phyloP scores from a whole-genome alignment of 2,113 vertebrate genomes.

The Calidris pygmaea region DNA sequence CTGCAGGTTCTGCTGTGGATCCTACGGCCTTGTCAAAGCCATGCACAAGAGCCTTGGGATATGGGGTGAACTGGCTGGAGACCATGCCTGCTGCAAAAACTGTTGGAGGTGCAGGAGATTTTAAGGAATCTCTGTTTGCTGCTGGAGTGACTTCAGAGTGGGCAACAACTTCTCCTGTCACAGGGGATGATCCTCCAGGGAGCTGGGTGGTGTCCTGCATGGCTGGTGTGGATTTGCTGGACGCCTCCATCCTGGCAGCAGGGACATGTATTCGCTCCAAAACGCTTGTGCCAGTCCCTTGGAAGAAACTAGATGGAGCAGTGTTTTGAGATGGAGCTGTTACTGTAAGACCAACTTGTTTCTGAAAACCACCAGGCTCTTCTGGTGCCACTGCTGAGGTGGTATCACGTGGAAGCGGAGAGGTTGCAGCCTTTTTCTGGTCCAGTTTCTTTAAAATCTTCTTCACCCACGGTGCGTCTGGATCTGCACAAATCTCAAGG shows the following conservation, averaged over 20 bases:
- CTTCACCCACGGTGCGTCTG: background rate
- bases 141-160: background rate
- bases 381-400: background rate
- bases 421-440: background rate
- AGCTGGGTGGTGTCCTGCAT: background rate
- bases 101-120: background rate
- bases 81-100: background rate
- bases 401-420: rapidly evolving
- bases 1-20: background rate
- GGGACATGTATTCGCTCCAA: background rate
- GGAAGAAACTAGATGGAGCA: background rate
- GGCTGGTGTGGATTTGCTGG: background rate
- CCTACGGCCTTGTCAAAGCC: background rate
- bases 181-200: background rate
- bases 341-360: background rate
- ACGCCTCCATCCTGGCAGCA: background rate
- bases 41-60: background rate
- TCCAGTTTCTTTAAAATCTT: background rate
- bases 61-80: background rate
- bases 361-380: background rate
- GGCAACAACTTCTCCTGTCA: background rate
- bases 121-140: background rate
- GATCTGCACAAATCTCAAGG: background rate
- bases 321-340: background rate
- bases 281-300: background rate